phyloP scores from a whole-genome alignment of 2,797 vertebrate species.

The Acrocephalus scirpaceus region DNA sequence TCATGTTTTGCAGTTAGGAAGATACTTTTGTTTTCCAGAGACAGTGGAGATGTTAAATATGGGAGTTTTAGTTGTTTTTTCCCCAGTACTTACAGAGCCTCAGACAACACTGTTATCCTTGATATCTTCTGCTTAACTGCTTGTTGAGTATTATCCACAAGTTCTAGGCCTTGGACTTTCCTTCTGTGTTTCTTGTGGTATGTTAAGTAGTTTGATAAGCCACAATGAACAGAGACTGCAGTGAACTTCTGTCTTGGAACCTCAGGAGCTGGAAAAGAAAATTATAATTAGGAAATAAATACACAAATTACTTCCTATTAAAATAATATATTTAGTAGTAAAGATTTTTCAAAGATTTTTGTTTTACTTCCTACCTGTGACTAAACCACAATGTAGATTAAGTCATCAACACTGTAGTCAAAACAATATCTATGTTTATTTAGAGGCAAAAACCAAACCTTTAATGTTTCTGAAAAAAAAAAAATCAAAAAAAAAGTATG shows the following conservation, averaged over 20 bases:
- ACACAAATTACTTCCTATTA: not conserved
- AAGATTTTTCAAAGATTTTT: not conserved
- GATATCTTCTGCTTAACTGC: not conserved
- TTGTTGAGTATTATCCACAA: not conserved
- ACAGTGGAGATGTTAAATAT: not conserved
- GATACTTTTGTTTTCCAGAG: not conserved
- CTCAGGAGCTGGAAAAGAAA: not conserved
- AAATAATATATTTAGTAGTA: not conserved
- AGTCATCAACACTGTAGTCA: not conserved
- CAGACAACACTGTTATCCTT: not conserved
- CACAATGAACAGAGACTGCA: not conserved
- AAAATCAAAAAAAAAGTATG: rapidly evolving
- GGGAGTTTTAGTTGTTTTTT: rapidly evolving
- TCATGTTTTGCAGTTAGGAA: not conserved
- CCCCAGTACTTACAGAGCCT: rapidly evolving
- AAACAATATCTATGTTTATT: not conserved
- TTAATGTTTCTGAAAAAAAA: not conserved
- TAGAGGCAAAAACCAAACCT: not conserved
- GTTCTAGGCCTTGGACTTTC: not conserved
- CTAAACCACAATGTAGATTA: not conserved
- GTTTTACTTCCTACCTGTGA: not conserved
- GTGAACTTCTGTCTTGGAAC: not conserved
- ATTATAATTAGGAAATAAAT: not conserved
- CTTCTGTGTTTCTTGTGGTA: not conserved
- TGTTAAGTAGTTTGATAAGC: not conserved